These are phyloP conservation scores for Tachyglossus aculeatus DNA, from an alignment of 2,797 vertebrate species.

Conservation along the genomic window DNA sequence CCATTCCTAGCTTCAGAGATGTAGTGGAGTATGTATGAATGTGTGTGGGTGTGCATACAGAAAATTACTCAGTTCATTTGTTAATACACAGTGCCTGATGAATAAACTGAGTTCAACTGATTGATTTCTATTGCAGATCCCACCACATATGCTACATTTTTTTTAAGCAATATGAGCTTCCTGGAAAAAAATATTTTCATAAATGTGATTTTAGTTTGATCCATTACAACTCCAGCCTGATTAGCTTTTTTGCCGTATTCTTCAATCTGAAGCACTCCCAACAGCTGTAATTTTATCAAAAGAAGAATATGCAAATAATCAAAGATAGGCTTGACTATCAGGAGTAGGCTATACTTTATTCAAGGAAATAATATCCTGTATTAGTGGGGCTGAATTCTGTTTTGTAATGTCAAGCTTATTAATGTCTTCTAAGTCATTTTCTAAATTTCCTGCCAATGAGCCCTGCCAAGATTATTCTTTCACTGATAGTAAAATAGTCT, in stretches of 20 bases:
- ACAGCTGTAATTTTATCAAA: slow-evolving; percentile 36
- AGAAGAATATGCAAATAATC: slow-evolving; percentile 43
- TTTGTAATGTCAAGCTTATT: slow-evolving; percentile 2
- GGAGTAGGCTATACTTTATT: slow-evolving; percentile 20
- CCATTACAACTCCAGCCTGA: too few species aligned
- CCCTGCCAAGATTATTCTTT: neutral
- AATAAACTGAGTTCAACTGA: neutral
- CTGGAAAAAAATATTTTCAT: neutral
- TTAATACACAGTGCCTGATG: neutral
- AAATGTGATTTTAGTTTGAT: too few species aligned
- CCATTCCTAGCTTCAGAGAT: too few species aligned
- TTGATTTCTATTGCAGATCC: too few species aligned
- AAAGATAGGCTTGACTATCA: slow-evolving; percentile 32
- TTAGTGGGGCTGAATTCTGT: slow-evolving; percentile 35
- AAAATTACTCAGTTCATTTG: too few species aligned
- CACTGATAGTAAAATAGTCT: slow-evolving; percentile 19
- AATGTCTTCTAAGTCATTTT: slow-evolving; percentile 22
- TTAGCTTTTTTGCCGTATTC: too few species aligned
- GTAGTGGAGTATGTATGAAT: too few species aligned
- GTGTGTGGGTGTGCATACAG: too few species aligned
- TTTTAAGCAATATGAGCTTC: neutral
- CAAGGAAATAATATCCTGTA: slow-evolving; percentile 25
- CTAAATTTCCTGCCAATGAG: slow-evolving; percentile 23
- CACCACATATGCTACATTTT: too few species aligned
- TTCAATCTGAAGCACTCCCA: slow-evolving; percentile 40